A percentile compares a stretch with the other conserved stretches of the same genome.
Evolutionary conservation across 2,113 vertebrate genomes (phyloP).

Genomic region (Prolemur simus): DNA sequence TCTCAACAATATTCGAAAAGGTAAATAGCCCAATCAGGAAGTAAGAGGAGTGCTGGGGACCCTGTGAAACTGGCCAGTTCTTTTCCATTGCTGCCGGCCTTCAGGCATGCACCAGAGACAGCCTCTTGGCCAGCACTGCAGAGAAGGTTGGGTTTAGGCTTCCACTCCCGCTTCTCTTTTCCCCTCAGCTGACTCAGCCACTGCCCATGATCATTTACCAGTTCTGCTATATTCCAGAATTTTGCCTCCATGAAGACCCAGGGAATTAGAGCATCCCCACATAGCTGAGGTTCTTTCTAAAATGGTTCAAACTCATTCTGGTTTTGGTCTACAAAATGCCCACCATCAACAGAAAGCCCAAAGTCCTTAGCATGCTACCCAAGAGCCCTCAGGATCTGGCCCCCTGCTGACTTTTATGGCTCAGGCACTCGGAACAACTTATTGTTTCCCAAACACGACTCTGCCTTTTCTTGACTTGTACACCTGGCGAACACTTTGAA

Average conservation of each 20-base stretch:
- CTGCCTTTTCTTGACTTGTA: background rate
- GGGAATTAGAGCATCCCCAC: background rate
- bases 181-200: background rate
- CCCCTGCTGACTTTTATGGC: background rate
- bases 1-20: background rate
- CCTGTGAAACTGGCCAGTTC: background rate
- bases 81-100: background rate
- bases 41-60: background rate
- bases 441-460: rapidly evolving
- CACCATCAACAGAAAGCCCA: background rate
- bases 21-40: background rate
- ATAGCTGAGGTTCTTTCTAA: background rate
- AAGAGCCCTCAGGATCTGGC: background rate
- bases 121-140: background rate
- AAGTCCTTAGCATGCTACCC: background rate
- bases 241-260: background rate
- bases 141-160: background rate
- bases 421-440: no score
- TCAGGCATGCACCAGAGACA: background rate
- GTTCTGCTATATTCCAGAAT: background rate
- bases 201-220: background rate
- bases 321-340: background rate
- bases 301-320: background rate
- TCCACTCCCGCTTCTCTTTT: background rate
- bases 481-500: background rate